A percentile compares a stretch with the other conserved stretches of the same genome.
Conservation (phyloP, 2,113 vertebrate genomes). For the Urocynchramus pylzowi region DNA sequence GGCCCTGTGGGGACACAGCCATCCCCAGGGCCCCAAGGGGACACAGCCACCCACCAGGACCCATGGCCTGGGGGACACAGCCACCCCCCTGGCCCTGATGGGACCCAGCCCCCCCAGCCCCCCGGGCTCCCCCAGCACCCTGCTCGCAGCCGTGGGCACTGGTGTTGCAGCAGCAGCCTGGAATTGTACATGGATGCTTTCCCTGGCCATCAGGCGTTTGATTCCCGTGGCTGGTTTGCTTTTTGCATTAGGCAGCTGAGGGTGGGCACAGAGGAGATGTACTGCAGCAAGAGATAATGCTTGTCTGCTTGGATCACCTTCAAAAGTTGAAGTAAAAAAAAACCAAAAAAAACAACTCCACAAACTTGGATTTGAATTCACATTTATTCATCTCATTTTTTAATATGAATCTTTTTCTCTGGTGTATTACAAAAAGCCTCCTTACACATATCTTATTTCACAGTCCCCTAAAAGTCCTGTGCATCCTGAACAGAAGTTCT, state of each 20-base stretch:
- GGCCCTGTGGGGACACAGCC: not conserved
- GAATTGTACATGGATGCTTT: not conserved
- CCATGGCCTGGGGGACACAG: too few species aligned
- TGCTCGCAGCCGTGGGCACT: not conserved
- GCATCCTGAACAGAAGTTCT: not conserved
- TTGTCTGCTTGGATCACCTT: conserved; percentile 2
- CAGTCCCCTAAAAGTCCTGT: not conserved
- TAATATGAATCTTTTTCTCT: not conserved
- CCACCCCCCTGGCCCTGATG: not conserved
- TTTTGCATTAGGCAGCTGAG: not conserved
- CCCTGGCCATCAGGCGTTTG: not conserved
- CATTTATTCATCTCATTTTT: not conserved
- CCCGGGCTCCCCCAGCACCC: not conserved
- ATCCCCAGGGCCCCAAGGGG: too few species aligned
- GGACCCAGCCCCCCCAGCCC: not conserved
- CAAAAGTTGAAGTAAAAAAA: not conserved
- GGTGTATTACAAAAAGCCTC: not conserved
- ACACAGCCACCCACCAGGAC: too few species aligned
- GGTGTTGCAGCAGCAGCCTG: not conserved
- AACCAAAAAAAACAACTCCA: not conserved
- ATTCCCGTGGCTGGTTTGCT: not conserved
- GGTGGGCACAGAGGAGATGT: not conserved
- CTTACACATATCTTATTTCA: not conserved
- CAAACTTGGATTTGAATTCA: not conserved
- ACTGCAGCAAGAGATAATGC: not conserved